phyloP scores from a whole-genome alignment of 2,888 invertebrate species.

The Acholoe squamosa region DNA sequence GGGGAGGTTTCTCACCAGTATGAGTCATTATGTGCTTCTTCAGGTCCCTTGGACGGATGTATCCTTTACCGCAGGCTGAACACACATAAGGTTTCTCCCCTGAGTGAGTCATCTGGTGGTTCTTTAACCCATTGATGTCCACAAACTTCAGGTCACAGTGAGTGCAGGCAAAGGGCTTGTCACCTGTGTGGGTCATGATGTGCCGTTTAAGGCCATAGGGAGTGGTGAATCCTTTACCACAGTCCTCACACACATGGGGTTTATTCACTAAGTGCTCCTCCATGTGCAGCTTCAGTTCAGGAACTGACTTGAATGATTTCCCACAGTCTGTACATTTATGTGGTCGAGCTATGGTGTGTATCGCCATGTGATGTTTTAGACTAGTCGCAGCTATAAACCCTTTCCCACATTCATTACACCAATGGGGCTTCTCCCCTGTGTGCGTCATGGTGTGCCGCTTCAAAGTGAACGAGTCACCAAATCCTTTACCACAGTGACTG shows the following conservation, averaged over 20 bases:
- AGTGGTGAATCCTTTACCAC: neutral
- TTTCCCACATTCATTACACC: slow-evolving; percentile 13
- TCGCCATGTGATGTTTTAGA: neutral
- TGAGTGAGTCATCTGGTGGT: no score
- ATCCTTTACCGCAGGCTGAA: no score
- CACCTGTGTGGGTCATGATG: neutral
- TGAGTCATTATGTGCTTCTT: no score
- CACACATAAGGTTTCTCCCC: no score
- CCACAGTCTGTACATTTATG: neutral
- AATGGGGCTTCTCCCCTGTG: slow-evolving; percentile 21
- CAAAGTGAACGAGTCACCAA: slow-evolving; percentile 22
- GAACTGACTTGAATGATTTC: neutral
- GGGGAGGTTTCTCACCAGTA: no score
- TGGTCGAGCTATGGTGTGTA: neutral
- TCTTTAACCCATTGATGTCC: no score
- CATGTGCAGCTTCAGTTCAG: neutral
- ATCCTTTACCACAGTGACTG: neutral
- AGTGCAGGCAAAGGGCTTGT: neutral
- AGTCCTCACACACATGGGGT: neutral
- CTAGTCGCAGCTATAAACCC: neutral
- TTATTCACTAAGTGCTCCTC: neutral
- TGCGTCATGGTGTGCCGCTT: slow-evolving; percentile 35
- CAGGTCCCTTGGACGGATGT: no score
- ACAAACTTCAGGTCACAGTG: neutral
- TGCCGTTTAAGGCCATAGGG: neutral